Base-by-base conservation (phyloP, 2,888 invertebrate species). In the Tenthredo scrophulariae region DNA sequence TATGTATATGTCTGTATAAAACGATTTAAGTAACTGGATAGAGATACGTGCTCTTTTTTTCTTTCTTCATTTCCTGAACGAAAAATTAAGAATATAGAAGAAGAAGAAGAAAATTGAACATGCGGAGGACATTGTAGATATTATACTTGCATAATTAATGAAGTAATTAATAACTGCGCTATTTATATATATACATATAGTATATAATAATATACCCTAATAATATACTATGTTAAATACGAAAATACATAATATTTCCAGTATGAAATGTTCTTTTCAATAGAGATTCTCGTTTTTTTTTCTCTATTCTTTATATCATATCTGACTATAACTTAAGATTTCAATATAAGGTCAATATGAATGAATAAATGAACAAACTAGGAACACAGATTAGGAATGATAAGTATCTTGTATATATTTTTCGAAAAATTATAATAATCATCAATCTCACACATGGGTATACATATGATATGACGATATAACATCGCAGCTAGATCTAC, bases 171-270 rank as follows among this genome's bases (percentile, higher is more conserved):
- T 62, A 62, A 62, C 26, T 26, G 26, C 26, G 26, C 62, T 62
- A 62, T 62, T 62, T 62, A 26, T 62, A 22, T 22, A 22, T 0
- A 22, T 58, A 58, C 5, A 22, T 7, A 6, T 58, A 58, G 40
- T 58, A 58, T 22, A 58, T n/a, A 58, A 58, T 29, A 29, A 37
- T 37, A 67, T 33, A 67, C 18, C 29, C 29, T 65, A 65, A 65
- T 65, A 13, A 29, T 65, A 67, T 67, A 67, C 67, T 67, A 33
- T 67, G 67, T 67, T 67, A 10, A 67, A 67, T 67, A 67, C 29
- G 54, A 67, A 67, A 67, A 67, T 33, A 67, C 67, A 67, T 67
- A 33, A 67, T 67, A 67, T 67, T 67, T 67, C 54, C 67, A 67
- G 67, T 67, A 67, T 67, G 15, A 7, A 67, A 33, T 67, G 18